Conservation (phyloP, 1,140 invertebrate species). For the Asobara japonica region DNA sequence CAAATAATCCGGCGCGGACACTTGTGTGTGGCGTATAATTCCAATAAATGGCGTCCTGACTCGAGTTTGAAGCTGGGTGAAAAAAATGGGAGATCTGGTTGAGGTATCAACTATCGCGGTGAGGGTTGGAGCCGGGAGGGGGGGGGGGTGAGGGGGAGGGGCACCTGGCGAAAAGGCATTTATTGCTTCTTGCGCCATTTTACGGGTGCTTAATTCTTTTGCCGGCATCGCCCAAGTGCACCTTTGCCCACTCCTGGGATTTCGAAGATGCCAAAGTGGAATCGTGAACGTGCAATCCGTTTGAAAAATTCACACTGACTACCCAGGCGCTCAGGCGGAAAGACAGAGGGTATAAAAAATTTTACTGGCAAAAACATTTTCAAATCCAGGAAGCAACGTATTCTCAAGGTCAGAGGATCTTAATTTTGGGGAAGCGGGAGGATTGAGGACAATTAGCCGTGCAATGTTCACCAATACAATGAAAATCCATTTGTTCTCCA, state of each 20-base stretch:
- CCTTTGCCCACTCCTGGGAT: slow-evolving; percentile 34
- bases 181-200: slow-evolving; percentile 59
- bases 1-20: background rate
- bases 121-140: no score
- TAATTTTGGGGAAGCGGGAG: no score
- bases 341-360: no score
- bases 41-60: slow-evolving; percentile 24
- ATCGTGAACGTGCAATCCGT: slow-evolving; percentile 45
- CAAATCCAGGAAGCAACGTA: no score
- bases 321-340: background rate
- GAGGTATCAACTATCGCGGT: no score
- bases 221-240: slow-evolving; percentile 17
- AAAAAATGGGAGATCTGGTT: background rate
- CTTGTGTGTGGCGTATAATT: slow-evolving; percentile 9
- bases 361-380: no score
- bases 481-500: no score
- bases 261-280: slow-evolving; percentile 43
- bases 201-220: slow-evolving; percentile 60
- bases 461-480: no score
- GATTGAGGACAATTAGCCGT: no score
- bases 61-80: background rate
- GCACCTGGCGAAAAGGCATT: slow-evolving; percentile 62
- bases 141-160: slow-evolving; percentile 29
- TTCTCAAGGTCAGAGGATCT: no score
- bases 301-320: slow-evolving; percentile 46